Base-by-base conservation (phyloP, 2,113 vertebrate species). In the Hippotragus niger region DNA sequence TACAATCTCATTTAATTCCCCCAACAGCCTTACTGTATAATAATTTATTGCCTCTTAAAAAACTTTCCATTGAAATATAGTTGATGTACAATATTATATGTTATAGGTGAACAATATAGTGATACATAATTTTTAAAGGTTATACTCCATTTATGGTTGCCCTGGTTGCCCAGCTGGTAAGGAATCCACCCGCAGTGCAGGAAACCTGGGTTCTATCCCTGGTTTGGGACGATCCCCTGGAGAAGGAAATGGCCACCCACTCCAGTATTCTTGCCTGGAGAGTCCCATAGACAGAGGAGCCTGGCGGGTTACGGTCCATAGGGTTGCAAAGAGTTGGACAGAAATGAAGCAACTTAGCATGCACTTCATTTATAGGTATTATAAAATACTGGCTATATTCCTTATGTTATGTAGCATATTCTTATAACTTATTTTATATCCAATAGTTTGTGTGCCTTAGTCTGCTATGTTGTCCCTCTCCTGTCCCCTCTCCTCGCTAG, bases 21-120 rank as follows among this genome's bases (percentile, higher is more conserved):
- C 16, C 6, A 83, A 83, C 5, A 90, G 7, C 25, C 10, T 5
- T 80, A 47, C 1, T 52, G 43, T 67, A 19, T 80, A 74, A 50
- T 91, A 93, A 93, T 64, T 90, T 90, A 64, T 62, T 96, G 19
- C 5, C 14, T 50, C 33, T 13, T 43, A 27, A 83, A 55, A 55
- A 82, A 7, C 3, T 40, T 83, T 27, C n/a, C n/a, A 55, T 40
- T 83, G 81, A 55, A 83, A n/a, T 83, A 36, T 27, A 25, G 19
- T 83, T 55, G 52, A 5, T 40, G 33, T 36, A 83, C 21, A 55
- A 27, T 83, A 53, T 53, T 83, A 25, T 14, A n/a, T n/a, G 33
- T 82, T 82, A 40, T 23, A 55, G 81, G 81, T 25, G 12, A 36
- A 83, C 52, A 40, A 13, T 55, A 55, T 55, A 40, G 13, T 36